Evolutionary conservation across 2,113 vertebrate species (phyloP).

Genomic region (Sylvietta virens): DNA sequence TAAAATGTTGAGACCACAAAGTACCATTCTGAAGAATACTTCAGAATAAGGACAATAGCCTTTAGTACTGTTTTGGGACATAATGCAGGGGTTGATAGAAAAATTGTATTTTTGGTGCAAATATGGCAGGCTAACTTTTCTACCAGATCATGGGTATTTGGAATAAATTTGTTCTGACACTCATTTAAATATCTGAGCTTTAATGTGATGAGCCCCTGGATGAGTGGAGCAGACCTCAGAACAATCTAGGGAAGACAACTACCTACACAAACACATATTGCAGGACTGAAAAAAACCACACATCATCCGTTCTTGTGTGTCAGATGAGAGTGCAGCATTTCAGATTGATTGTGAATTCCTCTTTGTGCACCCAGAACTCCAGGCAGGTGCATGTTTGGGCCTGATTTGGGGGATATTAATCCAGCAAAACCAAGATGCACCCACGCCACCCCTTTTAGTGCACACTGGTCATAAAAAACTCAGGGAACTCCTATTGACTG

Average conservation of each 20-base stretch:
- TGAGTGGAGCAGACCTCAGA: not conserved
- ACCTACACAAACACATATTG: not conserved
- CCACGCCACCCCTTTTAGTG: rapidly evolving
- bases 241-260: not conserved
- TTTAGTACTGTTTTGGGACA: not conserved
- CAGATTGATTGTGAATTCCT: not conserved
- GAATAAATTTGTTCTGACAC: not conserved
- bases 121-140: not conserved
- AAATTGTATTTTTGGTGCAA: not conserved
- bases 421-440: not conserved
- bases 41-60: not conserved
- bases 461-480: not conserved
- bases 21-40: not conserved
- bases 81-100: not conserved
- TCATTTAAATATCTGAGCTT: not conserved
- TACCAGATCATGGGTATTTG: not conserved
- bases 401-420: not conserved
- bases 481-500: not conserved
- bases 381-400: not conserved
- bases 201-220: not conserved
- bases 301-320: not conserved
- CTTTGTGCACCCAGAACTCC: not conserved
- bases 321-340: not conserved
- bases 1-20: not conserved
- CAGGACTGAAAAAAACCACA: not conserved